Conservation (phyloP, 2,113 vertebrate species). For the Zeus faber region DNA sequence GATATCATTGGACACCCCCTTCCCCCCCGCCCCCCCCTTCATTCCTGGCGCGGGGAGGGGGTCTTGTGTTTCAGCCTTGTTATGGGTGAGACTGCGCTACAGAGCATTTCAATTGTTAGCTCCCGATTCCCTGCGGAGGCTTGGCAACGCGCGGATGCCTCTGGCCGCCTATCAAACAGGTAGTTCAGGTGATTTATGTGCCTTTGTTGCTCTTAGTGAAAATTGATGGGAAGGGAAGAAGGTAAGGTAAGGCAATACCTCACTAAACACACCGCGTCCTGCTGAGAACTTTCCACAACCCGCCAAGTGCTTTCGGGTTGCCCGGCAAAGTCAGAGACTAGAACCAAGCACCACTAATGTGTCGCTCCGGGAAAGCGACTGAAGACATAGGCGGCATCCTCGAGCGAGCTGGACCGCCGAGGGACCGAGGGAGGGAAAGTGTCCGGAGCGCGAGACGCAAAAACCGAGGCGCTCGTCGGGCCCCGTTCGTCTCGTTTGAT, state of each 20-base stretch:
- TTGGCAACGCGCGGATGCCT: conserved; percentile 25
- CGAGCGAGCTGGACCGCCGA: conserved; percentile 3
- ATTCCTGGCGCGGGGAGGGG: not conserved
- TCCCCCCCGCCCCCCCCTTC: not conserved
- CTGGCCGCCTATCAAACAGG: conserved; percentile 55
- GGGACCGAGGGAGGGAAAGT: no score
- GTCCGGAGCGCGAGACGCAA: no score
- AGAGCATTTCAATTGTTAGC: not conserved
- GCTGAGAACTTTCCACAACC: conserved; percentile 45
- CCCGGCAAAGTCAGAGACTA: conserved; percentile 1
- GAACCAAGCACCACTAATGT: not conserved
- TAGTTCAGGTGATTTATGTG: conserved; percentile 58
- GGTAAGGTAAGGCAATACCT: conserved; percentile 48
- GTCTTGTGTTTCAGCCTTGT: conserved; percentile 29
- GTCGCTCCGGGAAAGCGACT: conserved; percentile 10
- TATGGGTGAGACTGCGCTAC: conserved; percentile 23
- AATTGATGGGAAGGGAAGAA: conserved; percentile 23
- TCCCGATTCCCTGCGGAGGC: conserved; percentile 3
- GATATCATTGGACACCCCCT: conserved; percentile 17
- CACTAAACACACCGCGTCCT: conserved; percentile 34
- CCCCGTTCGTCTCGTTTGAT: no score
- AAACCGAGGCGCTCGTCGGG: no score
- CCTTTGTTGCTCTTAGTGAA: conserved; percentile 35
- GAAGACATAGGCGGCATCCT: no score
- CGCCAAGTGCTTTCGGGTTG: conserved; percentile 32